Evolutionary conservation across 2,888 invertebrate genomes (phyloP).

Genomic region (Rhagophthalmus giganteus): DNA sequence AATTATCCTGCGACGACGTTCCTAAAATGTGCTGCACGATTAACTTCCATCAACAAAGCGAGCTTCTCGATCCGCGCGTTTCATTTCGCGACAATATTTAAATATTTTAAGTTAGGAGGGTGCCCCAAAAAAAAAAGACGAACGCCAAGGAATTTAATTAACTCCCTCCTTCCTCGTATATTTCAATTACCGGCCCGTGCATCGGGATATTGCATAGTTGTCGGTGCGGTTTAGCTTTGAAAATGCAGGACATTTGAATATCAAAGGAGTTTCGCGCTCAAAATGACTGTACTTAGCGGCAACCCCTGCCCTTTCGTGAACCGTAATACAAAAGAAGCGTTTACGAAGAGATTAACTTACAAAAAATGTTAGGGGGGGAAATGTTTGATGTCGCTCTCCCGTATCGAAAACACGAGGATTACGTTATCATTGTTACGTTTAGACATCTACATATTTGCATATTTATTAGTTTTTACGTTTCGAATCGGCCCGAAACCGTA

Average conservation of each 20-base stretch:
- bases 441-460: no score
- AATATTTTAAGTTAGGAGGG: no score
- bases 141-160: constrained; percentile 29
- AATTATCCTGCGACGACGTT: no score
- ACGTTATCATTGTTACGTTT: no score
- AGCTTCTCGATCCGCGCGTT: no score
- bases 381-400: constrained; percentile 17
- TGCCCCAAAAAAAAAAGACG: no score
- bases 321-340: constrained; percentile 19
- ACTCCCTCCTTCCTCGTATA: constrained; percentile 10
- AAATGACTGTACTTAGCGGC: constrained; percentile 9
- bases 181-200: constrained; percentile 6
- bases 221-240: constrained; percentile 7
- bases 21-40: no score
- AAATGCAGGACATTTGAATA: constrained; percentile 26
- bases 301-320: constrained; percentile 5
- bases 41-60: no score
- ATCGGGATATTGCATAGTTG: constrained; percentile 8
- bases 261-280: constrained; percentile 24
- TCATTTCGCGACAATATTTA: no score
- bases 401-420: constrained; percentile 9
- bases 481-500: no score
- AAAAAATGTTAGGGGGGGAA: constrained; percentile 15
- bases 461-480: no score
- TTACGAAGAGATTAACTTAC: constrained; percentile 25